Evolutionary conservation across 2,888 invertebrate species (phyloP), one percentile per base, ranked within the genome.

Genomic region (Rhingia rostrata): DNA sequence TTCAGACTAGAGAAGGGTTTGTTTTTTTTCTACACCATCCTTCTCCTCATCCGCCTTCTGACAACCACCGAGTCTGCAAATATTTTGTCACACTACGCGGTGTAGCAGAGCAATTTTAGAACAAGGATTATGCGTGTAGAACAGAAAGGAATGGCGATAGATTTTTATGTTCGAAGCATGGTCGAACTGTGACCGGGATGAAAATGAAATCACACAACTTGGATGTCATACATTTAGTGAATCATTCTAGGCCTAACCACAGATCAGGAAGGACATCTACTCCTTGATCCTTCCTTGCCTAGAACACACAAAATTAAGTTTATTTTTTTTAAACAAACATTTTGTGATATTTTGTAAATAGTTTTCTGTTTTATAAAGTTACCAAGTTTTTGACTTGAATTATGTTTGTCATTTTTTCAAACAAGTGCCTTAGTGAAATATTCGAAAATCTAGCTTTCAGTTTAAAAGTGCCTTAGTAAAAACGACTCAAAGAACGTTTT

Each of bases 201-300:
- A 81, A 85, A 75, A 85, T 85, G 85, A 81, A 85, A 80, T 85
- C 80, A 90, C 90, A 90, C 90, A 89, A 89, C 88, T 89, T 89
- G 88, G 90, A 89, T 90, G 90, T 89, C 89, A 90, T 88, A 88
- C 89, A 89, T 87, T 88, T 87, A 90, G 88, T 89, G 91, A 90
- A 90, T 91, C 92, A 91, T 91, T 91, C 91, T 92, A 92, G 92
- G 92, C 92, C 91, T 91, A 92, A 91, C 92, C 91, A 89, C 90
- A 89, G 91, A 90, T 90, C 90, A 89, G 90, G 88, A 90, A 91
- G 90, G 90, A 91, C 91, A 90, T 88, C 88, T 87, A 78, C 86
- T 86, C 81, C 81, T 84, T 69, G 72, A 79, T 78, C 67, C 67
- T 80, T 83, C 74, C 72, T 83, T 83, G 83, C 81, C 80, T 86